These are phyloP conservation scores for Stomatorhinus ivindoensis DNA, from an alignment of 2,113 vertebrate genomes.

Conservation along the genomic window DNA sequence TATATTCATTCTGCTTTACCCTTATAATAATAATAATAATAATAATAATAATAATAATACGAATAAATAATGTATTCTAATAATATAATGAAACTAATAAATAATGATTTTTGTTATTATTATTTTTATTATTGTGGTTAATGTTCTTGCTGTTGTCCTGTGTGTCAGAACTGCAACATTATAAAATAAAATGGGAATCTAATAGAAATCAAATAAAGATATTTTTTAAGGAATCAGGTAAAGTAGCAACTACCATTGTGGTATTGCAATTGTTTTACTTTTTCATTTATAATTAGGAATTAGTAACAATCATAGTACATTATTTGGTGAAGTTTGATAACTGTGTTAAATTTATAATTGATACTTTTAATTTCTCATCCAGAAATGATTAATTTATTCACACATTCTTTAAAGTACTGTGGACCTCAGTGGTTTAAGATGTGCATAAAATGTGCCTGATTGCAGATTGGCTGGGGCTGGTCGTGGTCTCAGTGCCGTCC, in stretches of 20 bases:
- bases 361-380: neutral
- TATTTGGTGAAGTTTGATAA: neutral
- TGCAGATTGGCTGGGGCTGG: neutral
- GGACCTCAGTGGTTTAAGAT: neutral
- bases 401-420: neutral
- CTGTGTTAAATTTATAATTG: neutral
- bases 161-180: neutral
- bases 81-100: too few relatives aligned
- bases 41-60: too few relatives aligned
- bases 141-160: neutral
- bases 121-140: neutral
- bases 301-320: neutral
- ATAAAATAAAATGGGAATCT: neutral
- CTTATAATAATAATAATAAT: too few relatives aligned
- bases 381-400: neutral
- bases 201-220: neutral
- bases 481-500: constrained; percentile 36
- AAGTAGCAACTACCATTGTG: neutral
- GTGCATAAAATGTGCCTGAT: neutral
- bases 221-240: neutral
- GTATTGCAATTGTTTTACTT: neutral
- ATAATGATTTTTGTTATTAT: neutral
- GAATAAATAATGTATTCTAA: too few relatives aligned
- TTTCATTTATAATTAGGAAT: neutral
- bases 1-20: neutral